phyloP scores from a whole-genome alignment of 2,797 vertebrate species.

The Chrosomus eos region DNA sequence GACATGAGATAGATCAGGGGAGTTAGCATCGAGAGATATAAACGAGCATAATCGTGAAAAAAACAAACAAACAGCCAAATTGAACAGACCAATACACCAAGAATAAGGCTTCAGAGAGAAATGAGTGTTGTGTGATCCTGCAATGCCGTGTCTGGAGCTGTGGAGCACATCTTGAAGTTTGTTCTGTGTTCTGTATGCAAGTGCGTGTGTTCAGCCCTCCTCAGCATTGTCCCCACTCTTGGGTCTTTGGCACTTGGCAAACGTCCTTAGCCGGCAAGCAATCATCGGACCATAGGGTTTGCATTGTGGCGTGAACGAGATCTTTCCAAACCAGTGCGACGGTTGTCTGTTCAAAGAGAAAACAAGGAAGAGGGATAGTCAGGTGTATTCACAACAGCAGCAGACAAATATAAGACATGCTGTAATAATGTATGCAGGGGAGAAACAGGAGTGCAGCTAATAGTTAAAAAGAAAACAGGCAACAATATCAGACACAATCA shows the following conservation, averaged over 20 bases:
- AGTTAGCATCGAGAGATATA: constrained; percentile 35
- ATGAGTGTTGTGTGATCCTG: constrained; percentile 58
- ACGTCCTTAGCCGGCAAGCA: constrained; percentile 63
- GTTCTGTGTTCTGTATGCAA: constrained; percentile 42
- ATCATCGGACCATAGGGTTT: constrained; percentile 87
- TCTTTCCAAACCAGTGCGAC: constrained; percentile 90
- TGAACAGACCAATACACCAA: constrained; percentile 49
- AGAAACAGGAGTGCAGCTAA: constrained; percentile 62
- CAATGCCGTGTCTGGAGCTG: constrained; percentile 46
- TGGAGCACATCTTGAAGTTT: constrained; percentile 45
- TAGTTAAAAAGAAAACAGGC: background rate
- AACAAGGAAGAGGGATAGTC: constrained; percentile 47
- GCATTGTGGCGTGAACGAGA: constrained; percentile 94
- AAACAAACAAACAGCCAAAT: constrained; percentile 49
- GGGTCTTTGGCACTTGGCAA: constrained; percentile 86
- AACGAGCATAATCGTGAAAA: constrained; percentile 47
- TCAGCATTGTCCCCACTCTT: constrained; percentile 56
- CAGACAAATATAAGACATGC: constrained; percentile 57
- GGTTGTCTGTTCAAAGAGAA: constrained; percentile 84
- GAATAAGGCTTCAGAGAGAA: constrained; percentile 66
- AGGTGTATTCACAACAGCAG: constrained; percentile 50
- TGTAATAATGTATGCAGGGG: constrained; percentile 27
- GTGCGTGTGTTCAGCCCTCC: constrained; percentile 60
- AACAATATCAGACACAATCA: constrained; percentile 50
- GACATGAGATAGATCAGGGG: constrained; percentile 34